A percentile compares a stretch with the other conserved stretches of the same genome.
phyloP scores from a whole-genome alignment of 2,888 invertebrate genomes.

The Dicyrtomina minuta region DNA sequence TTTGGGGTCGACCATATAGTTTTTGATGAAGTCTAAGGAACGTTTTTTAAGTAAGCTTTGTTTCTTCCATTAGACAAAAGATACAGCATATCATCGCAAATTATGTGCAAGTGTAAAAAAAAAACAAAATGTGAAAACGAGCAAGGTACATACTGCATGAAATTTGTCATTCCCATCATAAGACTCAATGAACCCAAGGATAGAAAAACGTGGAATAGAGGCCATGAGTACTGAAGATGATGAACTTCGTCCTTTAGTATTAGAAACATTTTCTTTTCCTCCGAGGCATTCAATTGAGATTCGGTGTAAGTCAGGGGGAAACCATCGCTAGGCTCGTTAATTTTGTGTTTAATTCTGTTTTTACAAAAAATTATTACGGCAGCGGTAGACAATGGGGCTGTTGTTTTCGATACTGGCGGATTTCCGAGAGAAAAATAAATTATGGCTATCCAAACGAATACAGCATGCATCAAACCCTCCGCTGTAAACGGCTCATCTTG shows the following conservation, averaged over 20 bases:
- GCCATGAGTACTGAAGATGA: conserved; percentile 39
- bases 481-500: conserved; percentile 33
- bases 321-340: too few species aligned
- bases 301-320: background rate
- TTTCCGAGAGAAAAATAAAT: conserved; percentile 37
- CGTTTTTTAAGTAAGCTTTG: too few species aligned
- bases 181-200: conserved; percentile 28
- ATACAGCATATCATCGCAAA: too few species aligned
- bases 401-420: conserved; percentile 27
- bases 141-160: background rate
- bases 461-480: conserved; percentile 33
- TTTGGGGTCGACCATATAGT: too few species aligned
- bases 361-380: conserved; percentile 5
- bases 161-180: conserved; percentile 39
- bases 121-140: too few species aligned
- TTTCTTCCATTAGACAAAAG: too few species aligned
- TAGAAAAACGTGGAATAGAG: conserved; percentile 38
- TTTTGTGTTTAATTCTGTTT: too few species aligned
- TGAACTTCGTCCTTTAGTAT: conserved; percentile 37
- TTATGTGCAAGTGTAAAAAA: too few species aligned
- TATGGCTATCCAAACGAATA: conserved; percentile 32
- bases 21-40: too few species aligned
- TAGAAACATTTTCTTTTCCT: background rate
- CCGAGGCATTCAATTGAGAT: background rate
- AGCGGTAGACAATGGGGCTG: conserved; percentile 22